Conservation (phyloP, 2,797 vertebrate species). For the Gastrophryne carolinensis region DNA sequence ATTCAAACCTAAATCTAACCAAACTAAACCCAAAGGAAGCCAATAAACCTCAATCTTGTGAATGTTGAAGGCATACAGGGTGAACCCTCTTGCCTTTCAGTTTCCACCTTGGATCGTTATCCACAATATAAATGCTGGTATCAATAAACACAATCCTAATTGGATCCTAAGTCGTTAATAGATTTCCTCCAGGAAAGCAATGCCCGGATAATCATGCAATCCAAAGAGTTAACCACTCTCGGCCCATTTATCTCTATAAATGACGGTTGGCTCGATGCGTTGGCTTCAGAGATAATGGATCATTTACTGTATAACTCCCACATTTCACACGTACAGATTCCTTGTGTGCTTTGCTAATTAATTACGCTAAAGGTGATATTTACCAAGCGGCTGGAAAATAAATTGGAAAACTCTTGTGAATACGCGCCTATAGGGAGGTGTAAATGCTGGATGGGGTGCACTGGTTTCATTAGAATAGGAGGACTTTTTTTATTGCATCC, state of each 20-base stretch:
- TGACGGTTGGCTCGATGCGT: conserved; percentile 70
- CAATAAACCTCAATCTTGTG: no score
- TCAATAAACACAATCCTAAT: conserved; percentile 17
- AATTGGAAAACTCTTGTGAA: conserved; percentile 12
- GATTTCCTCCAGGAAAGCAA: not conserved
- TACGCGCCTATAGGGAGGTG: not conserved
- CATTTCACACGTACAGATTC: conserved; percentile 61
- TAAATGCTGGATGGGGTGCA: no score
- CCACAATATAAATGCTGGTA: not conserved
- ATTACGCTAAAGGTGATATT: conserved; percentile 77
- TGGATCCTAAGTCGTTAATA: not conserved
- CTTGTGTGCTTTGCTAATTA: conserved; percentile 73
- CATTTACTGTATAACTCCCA: conserved; percentile 74
- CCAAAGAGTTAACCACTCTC: conserved; percentile 5
- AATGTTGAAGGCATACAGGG: no score
- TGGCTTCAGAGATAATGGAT: conserved; percentile 75
- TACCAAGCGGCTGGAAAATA: conserved; percentile 72
- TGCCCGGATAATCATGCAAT: not conserved
- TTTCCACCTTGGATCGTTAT: not conserved
- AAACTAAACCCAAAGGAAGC: no score
- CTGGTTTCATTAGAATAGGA: no score
- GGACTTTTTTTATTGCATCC: no score
- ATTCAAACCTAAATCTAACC: no score
- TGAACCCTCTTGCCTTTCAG: no score
- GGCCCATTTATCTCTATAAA: conserved; percentile 72